Evolutionary conservation across 2,797 vertebrate species (phyloP), one percentile per base, ranked within the genome.

Genomic region (Pipistrellus pygmaeus): DNA sequence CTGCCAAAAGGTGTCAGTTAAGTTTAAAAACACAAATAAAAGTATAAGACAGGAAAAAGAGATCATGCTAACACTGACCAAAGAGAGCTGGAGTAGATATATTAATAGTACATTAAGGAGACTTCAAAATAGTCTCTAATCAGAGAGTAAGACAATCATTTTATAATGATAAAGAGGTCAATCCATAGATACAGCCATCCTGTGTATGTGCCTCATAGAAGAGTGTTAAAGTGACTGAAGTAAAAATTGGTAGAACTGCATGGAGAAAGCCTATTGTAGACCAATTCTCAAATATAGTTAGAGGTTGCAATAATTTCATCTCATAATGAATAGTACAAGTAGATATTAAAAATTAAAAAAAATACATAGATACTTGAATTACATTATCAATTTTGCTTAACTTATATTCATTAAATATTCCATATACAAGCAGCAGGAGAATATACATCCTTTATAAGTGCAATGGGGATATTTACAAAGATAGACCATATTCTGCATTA

Each of bases 291-390:
- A 71, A 86, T 87, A 46, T 32, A 35, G 5, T 76, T 76, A 35
- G 15, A 48, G 55, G 27, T 80, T 84, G 32, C 53, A 77, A 13
- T 76, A 71, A 2, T 89, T 55, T 27, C 30, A n/a, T 88, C 6
- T 88, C 4, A 25, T 71, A 64, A 77, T 38, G 17, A 62, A 64
- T 4, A 78, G 13, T 78, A 51, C 6, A 88, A 62, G 8, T 60
- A 91, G 21, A 77, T 14, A 91, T 6, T 51, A 14, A 91, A 91
- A 83, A 83, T 53, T 32, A 55, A 71, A 89, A 89, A 85, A 21
- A 85, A 21, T 3, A 41, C 20, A 73, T 21, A 84, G 21, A 30
- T 48, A 84, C 30, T 73, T 84, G 23, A 80, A 80, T 4, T 80
- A 53, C 20, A 23, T 2, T 60, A 80, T 73, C 17, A 80, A 18